Conservation (phyloP, 2,113 vertebrate species). For the Grammomys surdaster region DNA sequence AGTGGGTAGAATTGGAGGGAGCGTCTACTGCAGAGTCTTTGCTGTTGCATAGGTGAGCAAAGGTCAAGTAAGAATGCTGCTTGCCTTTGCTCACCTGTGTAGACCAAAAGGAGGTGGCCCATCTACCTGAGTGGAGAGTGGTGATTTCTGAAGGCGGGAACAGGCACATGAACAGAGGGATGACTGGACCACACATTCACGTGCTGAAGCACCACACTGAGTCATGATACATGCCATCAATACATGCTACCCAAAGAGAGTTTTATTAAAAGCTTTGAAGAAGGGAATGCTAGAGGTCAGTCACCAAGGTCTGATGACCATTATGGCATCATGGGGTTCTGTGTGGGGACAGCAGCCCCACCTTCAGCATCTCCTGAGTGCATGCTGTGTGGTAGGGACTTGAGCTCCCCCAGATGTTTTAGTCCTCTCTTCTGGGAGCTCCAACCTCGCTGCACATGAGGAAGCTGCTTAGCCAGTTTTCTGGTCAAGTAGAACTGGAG, state of each 20-base stretch:
- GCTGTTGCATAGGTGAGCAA: neutral
- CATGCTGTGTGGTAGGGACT: neutral
- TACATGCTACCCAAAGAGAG: neutral
- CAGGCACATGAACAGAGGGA: too few species aligned
- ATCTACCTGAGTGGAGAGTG: too few species aligned
- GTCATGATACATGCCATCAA: fast-evolving
- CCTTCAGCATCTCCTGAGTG: neutral
- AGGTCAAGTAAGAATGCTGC: neutral
- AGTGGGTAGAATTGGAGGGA: neutral
- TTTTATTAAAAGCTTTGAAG: neutral
- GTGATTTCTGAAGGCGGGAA: neutral
- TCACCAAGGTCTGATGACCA: neutral
- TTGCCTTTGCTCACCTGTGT: neutral
- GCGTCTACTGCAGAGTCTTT: neutral
- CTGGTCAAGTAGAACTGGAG: fast-evolving
- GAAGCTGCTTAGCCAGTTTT: too few species aligned
- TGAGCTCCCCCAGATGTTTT: neutral
- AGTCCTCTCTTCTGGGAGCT: neutral
- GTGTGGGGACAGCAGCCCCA: neutral
- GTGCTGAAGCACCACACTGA: neutral
- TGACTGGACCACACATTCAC: neutral
- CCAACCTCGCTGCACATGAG: neutral
- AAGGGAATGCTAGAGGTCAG: neutral
- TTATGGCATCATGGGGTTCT: neutral
- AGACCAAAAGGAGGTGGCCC: too few species aligned